Conservation (phyloP, 2,797 vertebrate species). For the Cetoscarus ocellatus region DNA sequence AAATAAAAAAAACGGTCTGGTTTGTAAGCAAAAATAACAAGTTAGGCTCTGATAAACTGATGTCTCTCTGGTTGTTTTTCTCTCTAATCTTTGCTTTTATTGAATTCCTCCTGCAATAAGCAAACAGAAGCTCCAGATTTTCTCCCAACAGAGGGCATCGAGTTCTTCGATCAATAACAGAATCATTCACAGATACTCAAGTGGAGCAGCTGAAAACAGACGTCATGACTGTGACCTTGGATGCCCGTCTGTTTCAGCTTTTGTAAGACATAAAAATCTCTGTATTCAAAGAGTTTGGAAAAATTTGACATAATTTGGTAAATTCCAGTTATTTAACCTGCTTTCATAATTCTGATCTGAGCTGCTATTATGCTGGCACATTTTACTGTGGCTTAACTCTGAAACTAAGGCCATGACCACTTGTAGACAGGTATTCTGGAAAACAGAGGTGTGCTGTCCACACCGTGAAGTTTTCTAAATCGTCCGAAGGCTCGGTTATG, state of each 20-base stretch:
- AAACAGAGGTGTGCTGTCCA: too few species aligned
- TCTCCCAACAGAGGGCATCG: conserved; percentile 7
- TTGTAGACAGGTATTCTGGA: too few species aligned
- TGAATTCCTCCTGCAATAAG: not conserved
- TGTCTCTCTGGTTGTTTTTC: not conserved
- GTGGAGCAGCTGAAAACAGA: not conserved
- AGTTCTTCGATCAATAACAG: conserved; percentile 19
- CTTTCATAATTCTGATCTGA: not conserved
- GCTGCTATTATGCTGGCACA: not conserved
- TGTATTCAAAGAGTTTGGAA: not conserved
- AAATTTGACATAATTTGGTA: not conserved
- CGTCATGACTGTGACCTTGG: conserved; percentile 7
- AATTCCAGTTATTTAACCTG: not conserved
- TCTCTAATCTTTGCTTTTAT: not conserved
- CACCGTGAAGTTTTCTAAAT: too few species aligned
- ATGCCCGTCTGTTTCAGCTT: not conserved
- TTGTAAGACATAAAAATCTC: not conserved
- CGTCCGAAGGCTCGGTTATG: too few species aligned
- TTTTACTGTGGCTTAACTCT: too few species aligned
- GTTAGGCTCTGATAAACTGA: too few species aligned
- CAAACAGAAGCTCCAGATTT: not conserved
- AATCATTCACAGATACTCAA: not conserved
- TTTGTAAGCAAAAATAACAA: not conserved
- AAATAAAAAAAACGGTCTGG: not conserved
- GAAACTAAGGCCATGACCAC: too few species aligned